phyloP scores from a whole-genome alignment of 1,140 invertebrate species.

The Eumaeus atala region DNA sequence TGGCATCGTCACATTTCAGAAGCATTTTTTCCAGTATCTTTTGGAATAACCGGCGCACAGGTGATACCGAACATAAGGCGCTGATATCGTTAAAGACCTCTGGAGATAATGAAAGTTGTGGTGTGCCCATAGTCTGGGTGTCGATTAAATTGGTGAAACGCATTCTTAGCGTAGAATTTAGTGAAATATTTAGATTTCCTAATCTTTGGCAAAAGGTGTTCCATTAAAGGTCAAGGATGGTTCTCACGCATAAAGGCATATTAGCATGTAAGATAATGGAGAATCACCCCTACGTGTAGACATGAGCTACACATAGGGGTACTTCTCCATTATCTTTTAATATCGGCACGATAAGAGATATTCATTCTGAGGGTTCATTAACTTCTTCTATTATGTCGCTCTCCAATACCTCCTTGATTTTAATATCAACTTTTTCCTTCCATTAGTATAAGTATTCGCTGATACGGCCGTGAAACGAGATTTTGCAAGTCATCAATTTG shows the following conservation, averaged over 20 bases:
- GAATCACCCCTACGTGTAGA: too few relatives aligned
- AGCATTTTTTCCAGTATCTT: slow-evolving; percentile 26
- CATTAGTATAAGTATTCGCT: too few relatives aligned
- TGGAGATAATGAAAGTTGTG: slow-evolving; percentile 31
- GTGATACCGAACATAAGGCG: slow-evolving; percentile 26
- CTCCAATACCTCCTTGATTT: too few relatives aligned
- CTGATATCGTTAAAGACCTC: slow-evolving; percentile 30
- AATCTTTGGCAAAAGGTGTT: slow-evolving; percentile 26
- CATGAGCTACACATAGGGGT: too few relatives aligned
- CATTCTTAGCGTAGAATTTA: slow-evolving; percentile 33
- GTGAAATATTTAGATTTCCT: slow-evolving; percentile 31
- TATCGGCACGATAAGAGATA: too few relatives aligned
- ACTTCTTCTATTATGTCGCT: too few relatives aligned
- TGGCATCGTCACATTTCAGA: slow-evolving; percentile 12
- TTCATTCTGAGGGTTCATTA: too few relatives aligned
- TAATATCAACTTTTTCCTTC: too few relatives aligned
- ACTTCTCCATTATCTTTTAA: too few relatives aligned
- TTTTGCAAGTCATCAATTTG: too few relatives aligned
- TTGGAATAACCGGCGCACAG: slow-evolving; percentile 31
- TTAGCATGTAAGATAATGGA: too few relatives aligned
- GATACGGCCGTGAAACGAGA: too few relatives aligned
- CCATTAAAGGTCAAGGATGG: slow-evolving; percentile 33
- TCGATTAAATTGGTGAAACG: slow-evolving; percentile 32
- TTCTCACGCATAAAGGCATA: slow-evolving; percentile 31
- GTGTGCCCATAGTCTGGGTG: slow-evolving; percentile 20